Base-by-base conservation (phyloP, 35 echinoderm and acorn worm species). In the Stichopus chloronotus region DNA sequence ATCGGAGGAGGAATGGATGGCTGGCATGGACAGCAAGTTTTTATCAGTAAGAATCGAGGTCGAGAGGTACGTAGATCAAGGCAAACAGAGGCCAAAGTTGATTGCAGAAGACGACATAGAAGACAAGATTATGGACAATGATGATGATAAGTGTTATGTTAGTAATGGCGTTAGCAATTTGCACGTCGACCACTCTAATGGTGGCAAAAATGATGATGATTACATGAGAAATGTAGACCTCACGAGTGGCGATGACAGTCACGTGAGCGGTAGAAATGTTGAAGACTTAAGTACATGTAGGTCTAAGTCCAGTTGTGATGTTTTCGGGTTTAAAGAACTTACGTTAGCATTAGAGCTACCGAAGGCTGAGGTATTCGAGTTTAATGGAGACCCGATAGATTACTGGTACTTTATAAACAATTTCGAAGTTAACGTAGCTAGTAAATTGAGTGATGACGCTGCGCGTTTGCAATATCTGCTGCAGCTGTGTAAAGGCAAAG, bases 311-410 rank as follows among this genome's bases (percentile, higher is more conserved):
- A 24, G 24, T 76, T 5, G 55, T 23, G 55, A 13, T 57, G 17
- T 6, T 58, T 20, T 56, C 55, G 83, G 7, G 19, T 5, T 20
- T 43, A 82, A 86, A 1, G 56, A 85, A 63, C 55, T 93, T 76
- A 93, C 89, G 77, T 58, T 74, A 71, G 59, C 65, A 6, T 54
- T 92, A 19, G 91, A 92, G 23, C 83, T 92, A 12, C 91, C 91
- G 10, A 82, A 92, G 60, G 91, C 76, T 84, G 78, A 82, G 63
- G 10, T 92, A 13, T 94, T 94, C 7, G 74, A 90, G 24, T 94
- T 94, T 61, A 65, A 90, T 79, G 93, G 71, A 12, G 30, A 94
- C 57, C 68, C 92, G 20, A 22, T 80, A 54, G 55, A 90, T 17
- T 90, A 81, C 79, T 94, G 85, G 84, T 53, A 19, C 11, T 88